Evolutionary conservation across 2,797 vertebrate genomes (phyloP), one percentile per base, ranked within the genome.

Genomic region (Tinamus major): DNA sequence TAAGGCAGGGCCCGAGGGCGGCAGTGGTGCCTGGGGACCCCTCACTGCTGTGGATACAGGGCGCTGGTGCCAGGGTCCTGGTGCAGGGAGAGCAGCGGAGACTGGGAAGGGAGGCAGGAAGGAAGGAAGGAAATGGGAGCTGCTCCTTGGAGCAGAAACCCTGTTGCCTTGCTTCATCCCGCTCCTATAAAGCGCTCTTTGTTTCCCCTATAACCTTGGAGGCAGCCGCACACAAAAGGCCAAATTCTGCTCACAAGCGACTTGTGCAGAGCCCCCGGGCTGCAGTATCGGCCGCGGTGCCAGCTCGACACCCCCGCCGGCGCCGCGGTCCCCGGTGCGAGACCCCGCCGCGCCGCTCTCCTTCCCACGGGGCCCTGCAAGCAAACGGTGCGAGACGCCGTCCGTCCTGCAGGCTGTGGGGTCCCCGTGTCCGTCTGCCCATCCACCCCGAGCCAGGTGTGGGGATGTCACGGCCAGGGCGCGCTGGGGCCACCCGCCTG

Each of bases 141-240:
- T 79, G 26, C 65, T 92, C 55, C 86, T 88, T 61, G 56, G 62
- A 90, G 24, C 67, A 92, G 37, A 80, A 70, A 68, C 75, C 11
- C 55, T 78, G 91, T 75, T 83, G 26, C 31, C 56, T 63, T 88
- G 80, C 81, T 81, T 81, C n/a, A 35, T 75, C 80, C 39, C 68
- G 68, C 70, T 91, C 33, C 49, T 31, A 72, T 69, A 90, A 90
- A 79, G 64, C 81, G 51, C 31, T 53, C 61, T 89, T 91, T 91
- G 79, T 94, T 92, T 87, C 39, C 39, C 15, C 65, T 71, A 31
- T 79, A 79, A 87, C 74, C 2, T 2, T 69, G 63, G 85, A 79
- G 76, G 78, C 44, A 79, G 64, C 8, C 51, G 80, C 69, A 89
- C 75, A 72, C 85, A 84, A 71, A 90, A 64, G 48, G 62, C 58